Percentiles rank a stretch among this genome's conserved stretches.
Conservation (phyloP, 2,797 vertebrate genomes). For the Cryptoblepharus egeriae region DNA sequence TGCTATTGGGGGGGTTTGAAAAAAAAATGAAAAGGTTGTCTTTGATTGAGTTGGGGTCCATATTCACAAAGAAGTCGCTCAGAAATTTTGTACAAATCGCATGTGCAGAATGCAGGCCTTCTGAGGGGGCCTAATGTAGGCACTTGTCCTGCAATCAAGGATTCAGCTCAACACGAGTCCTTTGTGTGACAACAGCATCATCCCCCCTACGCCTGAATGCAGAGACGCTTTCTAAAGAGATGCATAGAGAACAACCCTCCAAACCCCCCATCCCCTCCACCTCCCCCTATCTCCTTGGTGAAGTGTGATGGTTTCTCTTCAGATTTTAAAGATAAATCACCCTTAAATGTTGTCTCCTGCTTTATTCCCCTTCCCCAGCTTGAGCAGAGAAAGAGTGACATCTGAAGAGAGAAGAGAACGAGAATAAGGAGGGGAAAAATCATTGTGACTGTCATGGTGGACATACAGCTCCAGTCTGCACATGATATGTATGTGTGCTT, state of each 20-base stretch:
- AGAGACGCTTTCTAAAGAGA: conserved; percentile 59
- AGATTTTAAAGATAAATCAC: conserved; percentile 19
- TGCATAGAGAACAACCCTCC: conserved; percentile 43
- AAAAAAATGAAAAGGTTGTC: conserved; percentile 31
- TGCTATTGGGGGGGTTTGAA: background rate
- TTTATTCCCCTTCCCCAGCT: background rate
- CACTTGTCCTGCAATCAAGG: conserved; percentile 71
- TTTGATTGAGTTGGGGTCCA: conserved; percentile 66
- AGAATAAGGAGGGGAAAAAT: conserved; percentile 9
- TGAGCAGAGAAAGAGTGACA: background rate
- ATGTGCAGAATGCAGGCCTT: conserved; percentile 58
- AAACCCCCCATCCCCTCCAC: conserved; percentile 40
- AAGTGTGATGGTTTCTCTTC: conserved; percentile 40
- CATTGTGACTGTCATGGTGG: conserved; percentile 47
- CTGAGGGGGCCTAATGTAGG: conserved; percentile 66
- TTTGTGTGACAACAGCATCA: conserved; percentile 70
- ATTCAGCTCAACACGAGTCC: conserved; percentile 71
- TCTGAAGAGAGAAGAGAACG: background rate
- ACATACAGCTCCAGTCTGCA: conserved; percentile 41
- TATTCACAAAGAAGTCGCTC: conserved; percentile 70
- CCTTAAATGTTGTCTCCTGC: conserved; percentile 1
- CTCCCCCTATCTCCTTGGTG: conserved; percentile 39
- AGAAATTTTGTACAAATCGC: conserved; percentile 67
- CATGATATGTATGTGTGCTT: conserved; percentile 29
- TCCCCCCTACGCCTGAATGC: conserved; percentile 60